Percentiles rank a stretch among this genome's conserved stretches.
Evolutionary conservation across 2,888 invertebrate species (phyloP).

Genomic region (Syrphus vitripennis): DNA sequence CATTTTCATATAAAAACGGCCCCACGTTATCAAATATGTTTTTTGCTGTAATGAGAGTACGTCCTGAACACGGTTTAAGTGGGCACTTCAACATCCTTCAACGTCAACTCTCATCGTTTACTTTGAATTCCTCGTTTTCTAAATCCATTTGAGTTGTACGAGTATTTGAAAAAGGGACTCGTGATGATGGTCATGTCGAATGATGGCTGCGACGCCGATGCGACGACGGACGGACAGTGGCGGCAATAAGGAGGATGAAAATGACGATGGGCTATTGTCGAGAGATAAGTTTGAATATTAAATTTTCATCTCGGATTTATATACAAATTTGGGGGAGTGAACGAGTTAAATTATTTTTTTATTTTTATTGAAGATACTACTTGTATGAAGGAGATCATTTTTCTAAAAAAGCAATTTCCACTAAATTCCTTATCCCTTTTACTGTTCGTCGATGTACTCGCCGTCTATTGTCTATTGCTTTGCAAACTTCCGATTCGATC

Average conservation of each 20-base stretch:
- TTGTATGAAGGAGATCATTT: constrained; percentile 22
- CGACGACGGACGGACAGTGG: background rate
- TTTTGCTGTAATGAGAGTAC: constrained; percentile 46
- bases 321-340: constrained; percentile 41
- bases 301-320: constrained; percentile 60
- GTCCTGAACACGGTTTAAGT: constrained; percentile 21
- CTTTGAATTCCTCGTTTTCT: background rate
- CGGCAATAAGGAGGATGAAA: background rate
- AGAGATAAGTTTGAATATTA: constrained; percentile 54
- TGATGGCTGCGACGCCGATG: background rate
- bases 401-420: background rate
- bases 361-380: background rate
- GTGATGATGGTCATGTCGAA: background rate
- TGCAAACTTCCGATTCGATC: constrained; percentile 11
- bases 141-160: constrained; percentile 17
- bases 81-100: constrained; percentile 41
- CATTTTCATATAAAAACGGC: constrained; percentile 7
- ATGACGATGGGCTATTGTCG: constrained; percentile 40
- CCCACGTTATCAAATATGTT: constrained; percentile 35
- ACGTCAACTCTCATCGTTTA: constrained; percentile 13
- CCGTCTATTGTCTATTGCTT: background rate
- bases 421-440: constrained; percentile 18
- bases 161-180: constrained; percentile 1
- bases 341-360: background rate
- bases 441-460: background rate